Percentiles rank a stretch among this genome's conserved stretches.
Conservation (phyloP, 2,113 vertebrate genomes). For the Felis chaus region DNA sequence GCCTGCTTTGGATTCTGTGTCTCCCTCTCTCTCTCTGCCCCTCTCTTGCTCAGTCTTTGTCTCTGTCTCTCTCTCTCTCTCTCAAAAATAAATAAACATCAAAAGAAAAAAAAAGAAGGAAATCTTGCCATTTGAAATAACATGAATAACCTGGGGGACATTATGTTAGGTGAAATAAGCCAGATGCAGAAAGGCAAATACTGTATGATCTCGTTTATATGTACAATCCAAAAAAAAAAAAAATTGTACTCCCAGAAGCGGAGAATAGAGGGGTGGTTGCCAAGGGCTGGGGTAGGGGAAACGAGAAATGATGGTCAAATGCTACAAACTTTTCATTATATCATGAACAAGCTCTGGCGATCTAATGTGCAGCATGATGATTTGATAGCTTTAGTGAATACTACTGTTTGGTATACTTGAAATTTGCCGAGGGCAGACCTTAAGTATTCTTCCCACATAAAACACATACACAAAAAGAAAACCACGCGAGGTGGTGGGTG, state of each 20-base stretch:
- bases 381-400: not conserved
- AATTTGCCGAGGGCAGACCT: not conserved
- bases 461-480: not conserved
- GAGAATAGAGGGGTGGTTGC: not conserved
- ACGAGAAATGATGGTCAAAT: too few species aligned
- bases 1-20: too few species aligned
- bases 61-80: too few species aligned
- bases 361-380: not conserved
- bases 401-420: not conserved
- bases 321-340: not conserved
- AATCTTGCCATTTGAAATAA: not conserved
- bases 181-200: not conserved
- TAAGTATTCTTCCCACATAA: not conserved
- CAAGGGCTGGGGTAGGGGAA: not conserved
- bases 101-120: too few species aligned
- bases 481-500: not conserved
- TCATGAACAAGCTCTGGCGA: not conserved
- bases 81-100: too few species aligned
- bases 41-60: too few species aligned
- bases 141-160: not conserved
- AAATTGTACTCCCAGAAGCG: not conserved
- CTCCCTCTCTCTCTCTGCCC: too few species aligned
- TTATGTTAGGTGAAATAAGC: not conserved
- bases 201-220: not conserved
- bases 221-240: not conserved